Percentiles rank a stretch among this genome's conserved stretches.
Conservation (phyloP, 1,140 invertebrate species). For the Eufriesea mexicana region DNA sequence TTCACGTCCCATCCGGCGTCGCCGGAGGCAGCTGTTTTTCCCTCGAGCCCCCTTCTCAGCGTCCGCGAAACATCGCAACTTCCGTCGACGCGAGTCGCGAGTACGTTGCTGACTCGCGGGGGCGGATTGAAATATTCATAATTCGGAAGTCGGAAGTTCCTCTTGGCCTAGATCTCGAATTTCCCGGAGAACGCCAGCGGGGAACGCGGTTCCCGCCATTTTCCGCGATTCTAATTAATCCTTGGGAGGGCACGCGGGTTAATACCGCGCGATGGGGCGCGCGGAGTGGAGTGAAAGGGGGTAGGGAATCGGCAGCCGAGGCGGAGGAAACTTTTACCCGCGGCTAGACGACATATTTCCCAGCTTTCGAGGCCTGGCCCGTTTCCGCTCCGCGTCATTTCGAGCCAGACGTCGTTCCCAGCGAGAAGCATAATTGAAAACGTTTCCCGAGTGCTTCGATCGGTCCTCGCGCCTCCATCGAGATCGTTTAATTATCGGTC, state of each 20-base stretch:
- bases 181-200: neutral
- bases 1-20: too few relatives aligned
- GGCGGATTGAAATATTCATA: neutral
- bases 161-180: neutral
- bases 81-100: neutral
- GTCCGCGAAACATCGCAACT: neutral
- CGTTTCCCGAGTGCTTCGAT: neutral
- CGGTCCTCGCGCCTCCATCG: neutral
- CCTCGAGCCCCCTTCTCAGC: neutral
- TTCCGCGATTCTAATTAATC: constrained; percentile 19
- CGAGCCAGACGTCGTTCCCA: neutral
- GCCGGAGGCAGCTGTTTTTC: too few relatives aligned
- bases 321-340: neutral
- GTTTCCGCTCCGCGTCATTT: neutral
- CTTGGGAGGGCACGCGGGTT: neutral
- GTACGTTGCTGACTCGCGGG: neutral
- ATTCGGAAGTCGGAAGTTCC: neutral
- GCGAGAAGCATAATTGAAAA: neutral
- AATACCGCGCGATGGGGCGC: neutral
- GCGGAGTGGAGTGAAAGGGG: too few relatives aligned
- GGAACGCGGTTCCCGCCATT: constrained; percentile 19
- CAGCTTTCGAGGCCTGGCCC: neutral
- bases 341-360: neutral
- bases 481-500: neutral
- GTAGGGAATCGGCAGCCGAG: too few relatives aligned